Base-by-base conservation (phyloP, 2,888 invertebrate species). In the Petrolisthes cinctipes region DNA sequence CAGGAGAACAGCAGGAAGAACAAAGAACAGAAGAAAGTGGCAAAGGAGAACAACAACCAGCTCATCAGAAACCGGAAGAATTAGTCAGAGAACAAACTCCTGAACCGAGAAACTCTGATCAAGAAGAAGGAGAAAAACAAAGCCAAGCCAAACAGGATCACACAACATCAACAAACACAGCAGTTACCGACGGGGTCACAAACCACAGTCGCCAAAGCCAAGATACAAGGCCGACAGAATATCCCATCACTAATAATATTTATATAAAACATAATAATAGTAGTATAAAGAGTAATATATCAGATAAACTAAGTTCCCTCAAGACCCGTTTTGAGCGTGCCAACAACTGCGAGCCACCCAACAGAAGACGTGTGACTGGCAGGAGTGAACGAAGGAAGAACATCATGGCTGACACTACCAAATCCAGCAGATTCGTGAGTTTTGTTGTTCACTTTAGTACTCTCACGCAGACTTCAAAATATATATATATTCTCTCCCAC, bases 391-490 rank as follows among this genome's bases (percentile, higher is more conserved):
- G 23, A 57, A 23, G 66, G 11, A 37, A 68, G 53, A 61, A n/a
- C 37, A 56, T 54, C 57, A 81, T 81, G 82, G 75, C 76, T 20
- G 81, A 73, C 53, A 75, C 75, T 6, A 75, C 82, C n/a, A 76
- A 75, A 61, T 57, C 85, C 11, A 82, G 76, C 56, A 20, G 82
- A 75, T 81, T 86, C 51, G 82, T 76, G 79, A 82, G 68, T 82
- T 61, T 66, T 57, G 5, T 14, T 68, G 3, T 80, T 61, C 4
- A 23, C 61, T 57, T 61, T 23, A 61, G 20, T 61, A 54, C 23
- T 54, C 20, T 54, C 23, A 37, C 71, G 20, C 56, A 20, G 23
- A 9, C 54, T 54, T 78, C n/a, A 78, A 54, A 2, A 78, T 54
- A 4, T n/a, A 20, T 78, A n/a, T n/a, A n/a, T n/a, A n/a, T n/a